Evolutionary conservation across 2,888 invertebrate species (phyloP).

Genomic region (Syrphus vitripennis): DNA sequence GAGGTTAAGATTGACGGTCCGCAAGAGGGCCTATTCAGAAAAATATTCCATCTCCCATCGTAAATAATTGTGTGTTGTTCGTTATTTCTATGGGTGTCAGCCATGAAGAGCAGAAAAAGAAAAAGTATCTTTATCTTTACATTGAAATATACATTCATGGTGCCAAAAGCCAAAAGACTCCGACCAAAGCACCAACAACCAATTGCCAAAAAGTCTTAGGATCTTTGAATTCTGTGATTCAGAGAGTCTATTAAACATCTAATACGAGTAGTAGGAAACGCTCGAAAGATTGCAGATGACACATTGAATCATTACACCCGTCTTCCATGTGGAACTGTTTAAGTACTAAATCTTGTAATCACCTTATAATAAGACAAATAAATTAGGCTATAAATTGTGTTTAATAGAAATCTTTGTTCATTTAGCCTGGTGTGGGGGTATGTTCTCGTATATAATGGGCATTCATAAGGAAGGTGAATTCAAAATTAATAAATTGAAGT

Average conservation of each 20-base stretch:
- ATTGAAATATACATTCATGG: neutral
- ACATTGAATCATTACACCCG: conserved; percentile 21
- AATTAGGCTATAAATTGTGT: conserved; percentile 13
- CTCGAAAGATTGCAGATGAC: conserved; percentile 31
- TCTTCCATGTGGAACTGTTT: conserved; percentile 10
- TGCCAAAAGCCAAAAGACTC: neutral
- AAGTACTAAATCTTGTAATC: conserved; percentile 26
- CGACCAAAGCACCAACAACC: neutral
- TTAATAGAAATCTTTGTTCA: conserved; percentile 4
- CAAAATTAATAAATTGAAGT: neutral
- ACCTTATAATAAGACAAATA: conserved; percentile 38
- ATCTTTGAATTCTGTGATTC: neutral
- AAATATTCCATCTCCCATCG: neutral
- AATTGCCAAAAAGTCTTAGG: neutral
- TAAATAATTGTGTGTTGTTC: neutral
- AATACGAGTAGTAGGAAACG: neutral
- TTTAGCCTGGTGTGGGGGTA: neutral
- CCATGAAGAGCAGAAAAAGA: neutral
- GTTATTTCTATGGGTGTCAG: neutral
- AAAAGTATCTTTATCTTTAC: neutral
- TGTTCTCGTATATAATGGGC: no score
- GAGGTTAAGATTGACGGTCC: neutral
- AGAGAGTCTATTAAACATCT: neutral
- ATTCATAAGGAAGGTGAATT: neutral
- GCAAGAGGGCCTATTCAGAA: neutral